These are phyloP conservation scores for Saccopteryx bilineata DNA, from an alignment of 2,113 vertebrate genomes.

Conservation along the genomic window DNA sequence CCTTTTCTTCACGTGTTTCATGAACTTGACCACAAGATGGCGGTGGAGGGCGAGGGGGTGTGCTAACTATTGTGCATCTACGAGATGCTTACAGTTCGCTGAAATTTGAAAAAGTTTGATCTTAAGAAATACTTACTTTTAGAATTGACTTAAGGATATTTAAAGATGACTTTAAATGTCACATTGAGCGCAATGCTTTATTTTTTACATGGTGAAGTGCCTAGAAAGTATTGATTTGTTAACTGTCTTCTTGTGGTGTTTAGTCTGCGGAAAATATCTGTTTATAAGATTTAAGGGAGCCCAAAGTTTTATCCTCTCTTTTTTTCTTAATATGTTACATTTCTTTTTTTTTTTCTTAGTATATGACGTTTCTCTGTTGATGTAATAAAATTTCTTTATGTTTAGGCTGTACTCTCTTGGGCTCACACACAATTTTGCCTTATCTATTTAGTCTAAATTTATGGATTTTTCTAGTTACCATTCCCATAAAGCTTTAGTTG, in stretches of 20 bases:
- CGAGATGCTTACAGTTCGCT: background rate
- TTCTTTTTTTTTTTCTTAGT: background rate
- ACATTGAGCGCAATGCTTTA: background rate
- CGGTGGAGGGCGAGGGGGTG: background rate
- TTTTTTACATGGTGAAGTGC: background rate
- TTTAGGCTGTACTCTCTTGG: background rate
- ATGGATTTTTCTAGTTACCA: background rate
- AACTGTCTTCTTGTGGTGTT: background rate
- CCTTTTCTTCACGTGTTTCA: background rate
- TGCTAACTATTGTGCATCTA: background rate
- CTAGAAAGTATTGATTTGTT: background rate
- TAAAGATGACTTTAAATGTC: background rate
- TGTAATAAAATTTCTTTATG: background rate
- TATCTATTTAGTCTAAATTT: background rate
- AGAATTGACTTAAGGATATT: background rate
- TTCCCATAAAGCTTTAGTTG: background rate
- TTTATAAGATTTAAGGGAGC: background rate
- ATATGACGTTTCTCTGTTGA: background rate
- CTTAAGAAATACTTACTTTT: background rate
- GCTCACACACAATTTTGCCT: background rate
- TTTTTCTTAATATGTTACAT: background rate
- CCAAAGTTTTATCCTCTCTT: background rate
- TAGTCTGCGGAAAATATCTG: background rate
- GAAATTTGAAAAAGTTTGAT: background rate
- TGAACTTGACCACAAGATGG: conserved; percentile 56